phyloP scores from a whole-genome alignment of 2,888 invertebrate species.

The Lamellibrachia columna region DNA sequence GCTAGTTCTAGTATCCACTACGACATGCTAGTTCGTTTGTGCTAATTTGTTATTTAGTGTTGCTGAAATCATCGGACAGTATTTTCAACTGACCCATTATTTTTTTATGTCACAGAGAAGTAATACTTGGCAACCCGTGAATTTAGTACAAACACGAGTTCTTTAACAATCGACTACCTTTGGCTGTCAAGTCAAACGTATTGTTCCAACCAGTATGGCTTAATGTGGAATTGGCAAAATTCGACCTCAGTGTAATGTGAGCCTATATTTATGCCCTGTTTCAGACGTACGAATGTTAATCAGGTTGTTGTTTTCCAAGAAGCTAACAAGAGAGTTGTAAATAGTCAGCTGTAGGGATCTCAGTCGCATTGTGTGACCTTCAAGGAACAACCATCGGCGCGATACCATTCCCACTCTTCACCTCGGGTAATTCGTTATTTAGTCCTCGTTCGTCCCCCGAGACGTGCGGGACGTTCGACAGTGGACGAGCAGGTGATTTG shows the following conservation, averaged over 20 bases:
- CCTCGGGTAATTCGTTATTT: neutral
- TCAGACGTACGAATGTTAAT: neutral
- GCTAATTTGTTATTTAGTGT: no score
- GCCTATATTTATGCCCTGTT: neutral
- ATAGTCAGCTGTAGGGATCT: neutral
- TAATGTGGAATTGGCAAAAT: neutral
- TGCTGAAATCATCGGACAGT: no score
- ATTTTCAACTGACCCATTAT: no score
- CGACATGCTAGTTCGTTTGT: no score
- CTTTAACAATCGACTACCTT: no score
- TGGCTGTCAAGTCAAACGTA: neutral
- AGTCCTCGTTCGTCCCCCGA: neutral
- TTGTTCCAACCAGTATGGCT: neutral
- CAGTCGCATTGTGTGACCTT: neutral
- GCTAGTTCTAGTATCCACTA: no score
- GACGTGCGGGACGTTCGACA: neutral
- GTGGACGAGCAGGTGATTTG: neutral
- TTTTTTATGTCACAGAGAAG: neutral
- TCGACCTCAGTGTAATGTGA: neutral
- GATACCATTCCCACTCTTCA: neutral
- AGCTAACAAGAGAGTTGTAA: neutral
- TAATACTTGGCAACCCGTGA: neutral
- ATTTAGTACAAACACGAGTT: neutral
- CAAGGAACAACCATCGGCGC: neutral
- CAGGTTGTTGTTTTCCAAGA: neutral